Percentiles rank a stretch among this genome's conserved stretches.
Evolutionary conservation across 2,797 vertebrate species (phyloP).

Genomic region (Megalops cyprinoides): DNA sequence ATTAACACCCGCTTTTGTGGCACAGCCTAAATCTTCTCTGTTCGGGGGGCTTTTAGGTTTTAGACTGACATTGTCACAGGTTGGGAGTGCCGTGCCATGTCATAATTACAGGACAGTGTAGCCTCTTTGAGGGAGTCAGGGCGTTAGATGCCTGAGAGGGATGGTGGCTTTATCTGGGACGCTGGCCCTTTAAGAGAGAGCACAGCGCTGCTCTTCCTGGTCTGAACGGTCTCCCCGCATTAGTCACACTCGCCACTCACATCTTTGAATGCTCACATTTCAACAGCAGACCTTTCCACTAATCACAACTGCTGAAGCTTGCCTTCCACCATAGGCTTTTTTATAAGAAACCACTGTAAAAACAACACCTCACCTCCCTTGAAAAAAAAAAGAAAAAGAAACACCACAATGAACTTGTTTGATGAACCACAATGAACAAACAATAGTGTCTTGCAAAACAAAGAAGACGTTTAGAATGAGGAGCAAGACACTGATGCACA

Average conservation of each 20-base stretch:
- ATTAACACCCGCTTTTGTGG: constrained; percentile 50
- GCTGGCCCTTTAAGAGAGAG: background rate
- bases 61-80: background rate
- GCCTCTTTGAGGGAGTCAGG: background rate
- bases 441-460: background rate
- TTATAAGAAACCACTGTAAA: background rate
- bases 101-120: background rate
- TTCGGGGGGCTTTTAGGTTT: background rate
- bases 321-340: background rate
- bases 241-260: background rate
- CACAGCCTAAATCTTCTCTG: constrained; percentile 31
- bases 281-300: background rate
- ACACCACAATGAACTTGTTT: background rate
- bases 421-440: too few species aligned
- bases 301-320: background rate
- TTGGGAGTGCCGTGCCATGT: background rate
- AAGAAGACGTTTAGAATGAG: background rate
- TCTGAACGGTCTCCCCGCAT: background rate
- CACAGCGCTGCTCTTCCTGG: background rate
- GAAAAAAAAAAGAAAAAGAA: background rate
- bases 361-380: background rate
- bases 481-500: background rate
- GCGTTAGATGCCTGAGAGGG: background rate
- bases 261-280: background rate
- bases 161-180: background rate